Base-by-base conservation (phyloP, 2,888 invertebrate species). In the Invenusta paracnida region DNA sequence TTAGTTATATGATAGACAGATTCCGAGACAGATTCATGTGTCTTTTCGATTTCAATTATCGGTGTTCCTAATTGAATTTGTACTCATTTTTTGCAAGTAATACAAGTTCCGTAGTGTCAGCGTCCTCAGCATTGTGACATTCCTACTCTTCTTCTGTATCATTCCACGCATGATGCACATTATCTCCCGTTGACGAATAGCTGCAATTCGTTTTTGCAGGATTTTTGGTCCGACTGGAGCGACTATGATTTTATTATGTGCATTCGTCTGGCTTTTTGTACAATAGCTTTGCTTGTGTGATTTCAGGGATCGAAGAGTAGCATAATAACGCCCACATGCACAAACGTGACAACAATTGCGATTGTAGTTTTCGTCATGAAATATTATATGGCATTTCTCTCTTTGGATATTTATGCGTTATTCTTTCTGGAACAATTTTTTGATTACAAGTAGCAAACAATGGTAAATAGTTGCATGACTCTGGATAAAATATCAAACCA, bases 201-300 rank as follows among this genome's bases (percentile, higher is more conserved):
- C 73, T 73, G 73, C 73, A 23, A 73, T 73, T 73, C 73, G 27
- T 73, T 73, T 73, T 73, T 5, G 73, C 73, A 13, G 73, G 2
- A 73, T 23, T 23, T 73, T 73, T 73, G 11, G n/a, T n/a, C n/a
- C n/a, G n/a, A n/a, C 23, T 73, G 73, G 73, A 23, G 11, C 2
- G 23, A 73, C 2, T 73, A 23, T 5, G 23, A 73, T 23, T 5
- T n/a, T n/a, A 13, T 73, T 23, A 2, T 73, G 5, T 25, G 73
- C 17, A n/a, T n/a, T n/a, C n/a, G n/a, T n/a, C n/a, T n/a, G n/a
- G n/a, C n/a, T n/a, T n/a, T n/a, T n/a, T n/a, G 23, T n/a, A n/a
- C 2, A 5, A 73, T 5, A 73, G 11, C 11, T 23, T 23, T 5
- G 5, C 23, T 73, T 73, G 23, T 73, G 73, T 2, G 73, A 73